Base-by-base conservation (phyloP, 2,888 invertebrate genomes). In the Yponomeuta plumbellus region DNA sequence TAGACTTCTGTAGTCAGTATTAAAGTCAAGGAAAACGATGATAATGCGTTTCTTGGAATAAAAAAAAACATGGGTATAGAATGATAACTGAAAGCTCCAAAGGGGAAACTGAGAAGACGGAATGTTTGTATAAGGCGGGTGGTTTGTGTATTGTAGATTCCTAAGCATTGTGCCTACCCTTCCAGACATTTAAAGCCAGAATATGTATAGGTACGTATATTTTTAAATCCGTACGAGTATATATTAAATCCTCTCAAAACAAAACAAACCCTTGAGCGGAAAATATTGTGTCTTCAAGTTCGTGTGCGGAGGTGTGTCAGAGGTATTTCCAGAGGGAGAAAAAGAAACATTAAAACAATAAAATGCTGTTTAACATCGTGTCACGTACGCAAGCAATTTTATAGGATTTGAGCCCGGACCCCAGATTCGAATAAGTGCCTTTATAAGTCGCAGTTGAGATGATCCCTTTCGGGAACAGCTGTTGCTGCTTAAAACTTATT, bases 381-480 rank as follows among this genome's bases (percentile, higher is more conserved):
- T 81, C 87, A 88, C 87, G 87, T 86, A 72, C 73, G 70, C 71
- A 75, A 79, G 83, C 84, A 84, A 85, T 86, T 87, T 85, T 82
- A 83, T 81, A 84, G 81, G 81, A 65, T 66, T 66, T 61, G 44
- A 52, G 17, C 57, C 22, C 10, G 26, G 22, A 64, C 62, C 52
- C 58, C 66, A 52, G 39, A 40, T 64, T 40, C 59, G 57, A 56
- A 61, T 66, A 66, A 66, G 39, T 22, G 65, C 66, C 68, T 68
- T 67, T 17, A 68, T 68, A 68, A 67, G 68, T 68, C 68, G 68
- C 67, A 69, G 66, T 68, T 66, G 66, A 70, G 66, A 67, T 68
- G 70, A 26, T 26, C 39, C 64, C 44, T 56, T 63, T 21, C 52
- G 63, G 44, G 57, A 67, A 65, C 63, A 56, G 57, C 62, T 67